Conservation (phyloP, 2,888 invertebrate genomes). For the Lasioglossum figueresi region DNA sequence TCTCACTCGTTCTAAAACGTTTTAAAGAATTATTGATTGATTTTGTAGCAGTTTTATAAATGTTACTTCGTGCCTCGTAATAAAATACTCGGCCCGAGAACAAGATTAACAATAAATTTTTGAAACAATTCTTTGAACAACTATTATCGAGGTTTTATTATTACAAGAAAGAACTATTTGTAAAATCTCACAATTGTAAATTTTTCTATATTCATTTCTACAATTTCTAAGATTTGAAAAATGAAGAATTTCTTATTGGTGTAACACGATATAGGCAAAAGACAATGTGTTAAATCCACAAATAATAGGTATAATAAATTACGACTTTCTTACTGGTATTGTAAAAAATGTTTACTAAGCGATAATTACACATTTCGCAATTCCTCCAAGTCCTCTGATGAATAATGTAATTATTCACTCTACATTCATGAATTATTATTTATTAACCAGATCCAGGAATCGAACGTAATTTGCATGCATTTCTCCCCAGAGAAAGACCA, state of each 20-base stretch:
- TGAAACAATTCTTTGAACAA: not conserved
- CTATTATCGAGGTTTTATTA: not conserved
- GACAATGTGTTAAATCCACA: not conserved
- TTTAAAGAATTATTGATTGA: constrained; percentile 42
- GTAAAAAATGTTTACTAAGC: not conserved
- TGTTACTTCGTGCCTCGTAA: not conserved
- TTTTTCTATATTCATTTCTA: not conserved
- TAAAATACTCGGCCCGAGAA: not conserved
- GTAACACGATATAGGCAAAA: not conserved
- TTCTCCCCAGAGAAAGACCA: not conserved
- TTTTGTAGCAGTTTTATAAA: not conserved
- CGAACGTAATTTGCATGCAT: not conserved
- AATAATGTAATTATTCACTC: not conserved
- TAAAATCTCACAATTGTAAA: not conserved
- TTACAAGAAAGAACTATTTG: not conserved
- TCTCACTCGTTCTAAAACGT: constrained; percentile 29
- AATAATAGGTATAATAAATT: not conserved
- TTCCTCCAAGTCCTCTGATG: not conserved
- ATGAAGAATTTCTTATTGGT: not conserved
- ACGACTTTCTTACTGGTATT: not conserved
- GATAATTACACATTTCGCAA: not conserved
- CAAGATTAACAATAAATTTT: not conserved
- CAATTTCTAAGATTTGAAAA: not conserved
- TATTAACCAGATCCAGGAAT: not conserved
- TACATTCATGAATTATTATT: constrained; percentile 6